Conservation (phyloP, 2,113 vertebrate genomes). For the Scatophagus argus region DNA sequence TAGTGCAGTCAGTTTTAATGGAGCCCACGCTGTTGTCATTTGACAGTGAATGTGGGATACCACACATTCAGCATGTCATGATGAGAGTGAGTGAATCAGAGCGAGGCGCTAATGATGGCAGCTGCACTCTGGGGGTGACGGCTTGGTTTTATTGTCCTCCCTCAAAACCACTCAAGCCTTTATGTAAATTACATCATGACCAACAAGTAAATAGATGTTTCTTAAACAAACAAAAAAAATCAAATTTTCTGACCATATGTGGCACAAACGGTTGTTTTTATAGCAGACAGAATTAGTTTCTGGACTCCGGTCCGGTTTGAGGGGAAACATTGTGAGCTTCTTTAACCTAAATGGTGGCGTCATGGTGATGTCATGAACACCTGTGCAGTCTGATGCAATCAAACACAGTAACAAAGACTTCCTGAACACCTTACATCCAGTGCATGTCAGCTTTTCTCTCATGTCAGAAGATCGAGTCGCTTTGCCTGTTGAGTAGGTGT, state of each 20-base stretch:
- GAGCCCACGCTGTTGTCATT: conserved; percentile 18
- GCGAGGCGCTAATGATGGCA: not conserved
- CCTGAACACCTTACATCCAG: conserved; percentile 3
- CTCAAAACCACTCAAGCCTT: conserved; percentile 10
- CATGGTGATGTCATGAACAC: not conserved
- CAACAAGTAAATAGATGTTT: conserved; percentile 8
- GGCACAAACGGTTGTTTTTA: conserved; percentile 12
- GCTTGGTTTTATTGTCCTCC: not conserved
- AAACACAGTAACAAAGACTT: not conserved
- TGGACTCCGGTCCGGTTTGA: not conserved
- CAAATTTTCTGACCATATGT: not conserved
- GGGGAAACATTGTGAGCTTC: not conserved
- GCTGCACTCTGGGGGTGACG: not conserved
- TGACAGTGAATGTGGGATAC: conserved; percentile 28
- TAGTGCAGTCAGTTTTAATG: conserved; percentile 11
- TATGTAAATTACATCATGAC: conserved; percentile 15
- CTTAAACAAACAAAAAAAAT: not conserved
- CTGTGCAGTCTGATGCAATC: conserved; percentile 16
- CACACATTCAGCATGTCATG: conserved; percentile 32
- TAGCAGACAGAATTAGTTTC: not conserved
- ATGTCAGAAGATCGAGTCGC: not conserved
- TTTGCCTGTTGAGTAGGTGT: not conserved
- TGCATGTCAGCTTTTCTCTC: not conserved
- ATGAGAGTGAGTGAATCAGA: conserved; percentile 32
- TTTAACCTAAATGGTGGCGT: not conserved